Percentiles rank a stretch among this genome's conserved stretches.
Conservation (phyloP, 2,113 vertebrate genomes). For the Scophthalmus maximus region DNA sequence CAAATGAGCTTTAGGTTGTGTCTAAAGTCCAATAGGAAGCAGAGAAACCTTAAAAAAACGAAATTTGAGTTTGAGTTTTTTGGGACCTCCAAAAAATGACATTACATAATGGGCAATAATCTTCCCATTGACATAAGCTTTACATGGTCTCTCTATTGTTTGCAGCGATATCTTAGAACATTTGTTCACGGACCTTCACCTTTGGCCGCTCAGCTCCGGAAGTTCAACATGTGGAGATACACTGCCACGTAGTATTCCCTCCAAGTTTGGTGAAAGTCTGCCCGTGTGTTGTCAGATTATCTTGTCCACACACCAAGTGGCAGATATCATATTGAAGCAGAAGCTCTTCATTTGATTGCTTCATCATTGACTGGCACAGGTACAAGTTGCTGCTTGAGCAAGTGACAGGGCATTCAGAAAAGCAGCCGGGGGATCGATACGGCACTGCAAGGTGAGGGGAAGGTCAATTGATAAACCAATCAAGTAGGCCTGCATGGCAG, state of each 20-base stretch:
- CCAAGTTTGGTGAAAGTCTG: no score
- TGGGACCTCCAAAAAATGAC: no score
- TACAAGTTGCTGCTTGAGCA: slow-evolving; percentile 18
- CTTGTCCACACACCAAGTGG: no score
- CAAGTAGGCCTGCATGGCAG: slow-evolving; percentile 27
- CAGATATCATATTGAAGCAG: background rate
- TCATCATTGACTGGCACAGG: slow-evolving; percentile 1
- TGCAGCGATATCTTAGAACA: no score
- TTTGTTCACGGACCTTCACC: no score
- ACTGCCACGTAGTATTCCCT: no score
- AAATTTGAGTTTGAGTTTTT: background rate
- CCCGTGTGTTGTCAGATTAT: no score
- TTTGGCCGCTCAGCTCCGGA: no score
- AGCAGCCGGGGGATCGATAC: slow-evolving; percentile 41
- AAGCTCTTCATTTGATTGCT: slow-evolving; percentile 9
- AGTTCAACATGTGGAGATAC: no score
- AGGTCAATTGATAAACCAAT: slow-evolving; percentile 67
- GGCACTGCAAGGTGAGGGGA: slow-evolving; percentile 34
- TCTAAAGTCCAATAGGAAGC: background rate
- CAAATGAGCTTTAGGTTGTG: no score
- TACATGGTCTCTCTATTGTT: no score
- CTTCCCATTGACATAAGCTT: no score
- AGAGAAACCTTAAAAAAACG: background rate
- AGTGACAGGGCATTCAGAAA: slow-evolving; percentile 12
- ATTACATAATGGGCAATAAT: background rate